Percentiles rank a stretch among this genome's conserved stretches.
Evolutionary conservation across 2,797 vertebrate genomes (phyloP).

Genomic region (Rhinatrema bivittatum): DNA sequence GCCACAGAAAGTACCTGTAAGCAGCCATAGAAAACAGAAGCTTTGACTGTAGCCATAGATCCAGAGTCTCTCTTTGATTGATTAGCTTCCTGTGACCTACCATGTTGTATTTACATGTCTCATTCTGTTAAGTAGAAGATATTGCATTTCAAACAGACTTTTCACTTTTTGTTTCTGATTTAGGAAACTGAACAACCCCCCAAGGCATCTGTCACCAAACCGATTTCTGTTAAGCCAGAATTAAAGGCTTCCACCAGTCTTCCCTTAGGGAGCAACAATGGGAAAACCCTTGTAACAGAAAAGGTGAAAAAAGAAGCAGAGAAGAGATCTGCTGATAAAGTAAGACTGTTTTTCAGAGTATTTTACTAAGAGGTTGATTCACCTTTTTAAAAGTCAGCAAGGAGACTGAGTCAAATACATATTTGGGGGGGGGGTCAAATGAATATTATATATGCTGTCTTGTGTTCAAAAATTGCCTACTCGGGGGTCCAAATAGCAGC

Average conservation of each 20-base stretch:
- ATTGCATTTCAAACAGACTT: too few species aligned
- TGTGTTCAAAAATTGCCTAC: too few species aligned
- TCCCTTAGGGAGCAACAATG: conserved; percentile 68
- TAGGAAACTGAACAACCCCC: conserved; percentile 79
- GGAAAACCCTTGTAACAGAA: conserved; percentile 73
- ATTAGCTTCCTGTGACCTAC: too few species aligned
- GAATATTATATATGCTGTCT: neutral
- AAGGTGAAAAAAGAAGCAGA: conserved; percentile 90
- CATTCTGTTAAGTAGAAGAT: too few species aligned
- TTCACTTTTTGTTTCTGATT: conserved; percentile 13
- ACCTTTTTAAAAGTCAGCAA: neutral
- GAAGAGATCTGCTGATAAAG: conserved; percentile 86
- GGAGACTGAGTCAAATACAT: too few species aligned
- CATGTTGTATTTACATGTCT: too few species aligned
- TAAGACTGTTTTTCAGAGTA: conserved; percentile 34
- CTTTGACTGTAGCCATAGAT: too few species aligned
- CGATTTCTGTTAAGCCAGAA: conserved; percentile 77
- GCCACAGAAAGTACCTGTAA: too few species aligned
- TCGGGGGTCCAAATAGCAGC: too few species aligned
- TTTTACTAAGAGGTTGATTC: neutral
- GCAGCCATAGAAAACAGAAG: too few species aligned
- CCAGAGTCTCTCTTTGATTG: too few species aligned
- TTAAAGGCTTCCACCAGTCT: conserved; percentile 72
- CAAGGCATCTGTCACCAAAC: conserved; percentile 77
- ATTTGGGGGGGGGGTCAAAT: neutral